Conservation (phyloP, 2,797 vertebrate species). For the Sebastes minor region DNA sequence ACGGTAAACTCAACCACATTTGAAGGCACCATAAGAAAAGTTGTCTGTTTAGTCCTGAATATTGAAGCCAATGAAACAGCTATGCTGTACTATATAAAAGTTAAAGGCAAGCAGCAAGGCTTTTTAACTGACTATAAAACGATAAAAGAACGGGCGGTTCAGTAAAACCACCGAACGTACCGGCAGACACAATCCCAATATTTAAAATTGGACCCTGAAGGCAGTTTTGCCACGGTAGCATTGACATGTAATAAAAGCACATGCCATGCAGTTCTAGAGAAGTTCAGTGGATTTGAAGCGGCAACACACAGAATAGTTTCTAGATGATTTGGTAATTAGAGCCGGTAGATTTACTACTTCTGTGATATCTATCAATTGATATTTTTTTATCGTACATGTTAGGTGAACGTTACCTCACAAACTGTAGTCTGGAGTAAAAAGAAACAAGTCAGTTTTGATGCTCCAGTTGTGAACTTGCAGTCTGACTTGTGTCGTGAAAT, state of each 20-base stretch:
- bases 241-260: slow-evolving; percentile 15
- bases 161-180: background rate
- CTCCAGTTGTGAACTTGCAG: slow-evolving; percentile 17
- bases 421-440: background rate
- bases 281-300: background rate
- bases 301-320: background rate
- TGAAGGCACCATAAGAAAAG: background rate
- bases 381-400: slow-evolving; percentile 31
- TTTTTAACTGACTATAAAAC: background rate
- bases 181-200: background rate
- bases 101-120: background rate
- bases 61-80: background rate
- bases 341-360: slow-evolving; percentile 4
- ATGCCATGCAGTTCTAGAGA: background rate
- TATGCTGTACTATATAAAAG: accelerated
- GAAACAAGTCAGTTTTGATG: background rate
- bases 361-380: slow-evolving; percentile 27
- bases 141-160: background rate
- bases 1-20: no score
- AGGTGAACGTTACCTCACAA: slow-evolving; percentile 20
- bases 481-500: slow-evolving; percentile 19
- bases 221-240: background rate
- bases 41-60: background rate
- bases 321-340: background rate
- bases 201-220: background rate